Conservation (phyloP, 2,113 vertebrate species). For the Speoplatyrhinus poulsoni region DNA sequence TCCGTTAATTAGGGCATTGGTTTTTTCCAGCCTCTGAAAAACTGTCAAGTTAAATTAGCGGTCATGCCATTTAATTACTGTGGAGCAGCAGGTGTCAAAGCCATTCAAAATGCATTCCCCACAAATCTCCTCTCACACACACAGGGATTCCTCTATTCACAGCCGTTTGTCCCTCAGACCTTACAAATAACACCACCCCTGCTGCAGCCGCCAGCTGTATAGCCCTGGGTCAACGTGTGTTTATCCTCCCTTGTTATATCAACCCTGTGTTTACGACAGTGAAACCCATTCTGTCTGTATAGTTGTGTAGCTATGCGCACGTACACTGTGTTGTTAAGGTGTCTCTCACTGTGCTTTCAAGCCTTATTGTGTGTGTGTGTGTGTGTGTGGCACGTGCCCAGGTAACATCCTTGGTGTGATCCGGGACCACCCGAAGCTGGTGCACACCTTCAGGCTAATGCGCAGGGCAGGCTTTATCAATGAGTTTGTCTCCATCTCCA, state of each 20-base stretch:
- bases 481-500: conserved; percentile 98
- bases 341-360: conserved; percentile 1
- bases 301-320: background rate
- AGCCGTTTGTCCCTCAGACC: conserved; percentile 55
- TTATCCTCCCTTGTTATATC: background rate
- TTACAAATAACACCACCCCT: conserved; percentile 60
- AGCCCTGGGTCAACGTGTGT: background rate
- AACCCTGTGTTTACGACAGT: no score
- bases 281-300: background rate
- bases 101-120: conserved; percentile 52
- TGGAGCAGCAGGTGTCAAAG: conserved; percentile 75
- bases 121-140: conserved; percentile 53
- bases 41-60: conserved; percentile 75
- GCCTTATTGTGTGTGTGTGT: conserved; percentile 3
- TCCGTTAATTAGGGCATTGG: conserved; percentile 75
- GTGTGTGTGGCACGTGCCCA: conserved; percentile 36
- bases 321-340: background rate
- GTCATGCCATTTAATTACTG: conserved; percentile 74
- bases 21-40: conserved; percentile 71
- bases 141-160: conserved; percentile 57
- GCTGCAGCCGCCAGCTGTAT: conserved; percentile 35
- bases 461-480: conserved; percentile 95
- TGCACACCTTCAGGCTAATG: conserved; percentile 94
- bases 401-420: conserved; percentile 98
- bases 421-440: conserved; percentile 89